Percentiles rank a stretch among this genome's conserved stretches.
Conservation (phyloP, 2,888 invertebrate genomes). For the Pristionchus entomophagus region DNA sequence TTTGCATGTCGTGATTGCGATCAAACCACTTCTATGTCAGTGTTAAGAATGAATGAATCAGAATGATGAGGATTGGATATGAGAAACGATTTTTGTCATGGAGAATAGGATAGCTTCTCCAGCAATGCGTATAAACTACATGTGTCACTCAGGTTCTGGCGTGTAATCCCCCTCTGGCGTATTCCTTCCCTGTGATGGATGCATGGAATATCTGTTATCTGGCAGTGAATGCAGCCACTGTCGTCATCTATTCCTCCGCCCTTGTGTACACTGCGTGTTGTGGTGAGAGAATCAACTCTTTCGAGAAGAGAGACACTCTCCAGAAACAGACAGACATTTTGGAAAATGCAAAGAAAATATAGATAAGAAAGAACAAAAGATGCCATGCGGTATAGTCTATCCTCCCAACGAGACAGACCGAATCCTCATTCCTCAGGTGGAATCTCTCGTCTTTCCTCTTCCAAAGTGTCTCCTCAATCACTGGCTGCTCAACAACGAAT, state of each 20-base stretch:
- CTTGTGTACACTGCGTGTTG: slow-evolving; percentile 31
- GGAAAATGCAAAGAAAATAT: not conserved
- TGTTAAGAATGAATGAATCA: not conserved
- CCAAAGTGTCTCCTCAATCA: not conserved
- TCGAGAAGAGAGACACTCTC: not conserved
- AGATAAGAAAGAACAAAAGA: no score
- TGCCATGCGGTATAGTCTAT: no score
- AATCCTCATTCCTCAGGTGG: slow-evolving; percentile 30
- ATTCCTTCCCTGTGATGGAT: slow-evolving; percentile 26
- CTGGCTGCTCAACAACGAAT: slow-evolving; percentile 41
- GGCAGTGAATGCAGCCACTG: slow-evolving; percentile 33
- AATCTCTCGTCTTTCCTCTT: not conserved
- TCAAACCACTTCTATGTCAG: not conserved
- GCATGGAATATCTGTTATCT: slow-evolving; percentile 45
- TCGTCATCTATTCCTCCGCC: slow-evolving; percentile 38
- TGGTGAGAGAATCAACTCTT: not conserved
- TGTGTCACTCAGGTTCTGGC: slow-evolving; percentile 19
- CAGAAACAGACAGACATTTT: not conserved
- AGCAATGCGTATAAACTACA: no score
- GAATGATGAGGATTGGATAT: not conserved
- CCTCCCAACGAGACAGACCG: no score
- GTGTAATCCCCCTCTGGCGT: slow-evolving; percentile 42
- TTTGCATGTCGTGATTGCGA: not conserved
- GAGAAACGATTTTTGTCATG: no score
- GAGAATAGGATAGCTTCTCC: no score